Conservation (phyloP, 2,113 vertebrate species). For the Carollia perspicillata region DNA sequence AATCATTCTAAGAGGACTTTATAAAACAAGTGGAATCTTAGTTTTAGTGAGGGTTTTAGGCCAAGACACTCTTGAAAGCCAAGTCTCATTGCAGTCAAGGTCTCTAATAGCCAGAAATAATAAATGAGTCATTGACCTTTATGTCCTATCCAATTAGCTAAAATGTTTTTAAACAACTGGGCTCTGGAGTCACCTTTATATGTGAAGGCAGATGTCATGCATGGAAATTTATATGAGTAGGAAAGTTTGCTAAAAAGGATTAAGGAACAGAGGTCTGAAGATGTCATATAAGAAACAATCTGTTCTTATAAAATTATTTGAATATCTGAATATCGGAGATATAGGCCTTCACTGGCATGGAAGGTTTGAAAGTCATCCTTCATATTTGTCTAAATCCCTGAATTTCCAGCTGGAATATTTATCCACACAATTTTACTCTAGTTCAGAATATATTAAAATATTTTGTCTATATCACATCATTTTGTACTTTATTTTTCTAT, state of each 20-base stretch:
- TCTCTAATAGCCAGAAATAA: not conserved
- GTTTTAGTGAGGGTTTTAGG: not conserved
- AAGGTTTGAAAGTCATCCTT: not conserved
- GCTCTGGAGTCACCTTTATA: not conserved
- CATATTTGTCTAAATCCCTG: not conserved
- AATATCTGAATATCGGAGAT: not conserved
- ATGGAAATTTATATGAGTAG: not conserved
- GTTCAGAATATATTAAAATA: not conserved
- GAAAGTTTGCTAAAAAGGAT: not conserved
- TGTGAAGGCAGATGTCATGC: not conserved
- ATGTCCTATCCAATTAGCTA: not conserved
- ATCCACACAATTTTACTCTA: not conserved
- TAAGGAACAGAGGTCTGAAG: not conserved
- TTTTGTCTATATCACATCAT: not conserved
- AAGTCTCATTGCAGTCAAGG: not conserved
- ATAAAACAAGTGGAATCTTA: not conserved
- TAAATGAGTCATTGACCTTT: not conserved
- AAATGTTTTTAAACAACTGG: not conserved
- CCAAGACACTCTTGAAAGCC: not conserved
- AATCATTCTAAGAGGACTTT: not conserved
- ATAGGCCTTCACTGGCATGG: fast-evolving
- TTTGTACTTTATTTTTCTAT: not conserved
- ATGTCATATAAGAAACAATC: not conserved
- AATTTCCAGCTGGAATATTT: not conserved
- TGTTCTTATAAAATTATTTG: not conserved